Evolutionary conservation across 2,113 vertebrate species (phyloP).

Genomic region (Megaceryle maxima): DNA sequence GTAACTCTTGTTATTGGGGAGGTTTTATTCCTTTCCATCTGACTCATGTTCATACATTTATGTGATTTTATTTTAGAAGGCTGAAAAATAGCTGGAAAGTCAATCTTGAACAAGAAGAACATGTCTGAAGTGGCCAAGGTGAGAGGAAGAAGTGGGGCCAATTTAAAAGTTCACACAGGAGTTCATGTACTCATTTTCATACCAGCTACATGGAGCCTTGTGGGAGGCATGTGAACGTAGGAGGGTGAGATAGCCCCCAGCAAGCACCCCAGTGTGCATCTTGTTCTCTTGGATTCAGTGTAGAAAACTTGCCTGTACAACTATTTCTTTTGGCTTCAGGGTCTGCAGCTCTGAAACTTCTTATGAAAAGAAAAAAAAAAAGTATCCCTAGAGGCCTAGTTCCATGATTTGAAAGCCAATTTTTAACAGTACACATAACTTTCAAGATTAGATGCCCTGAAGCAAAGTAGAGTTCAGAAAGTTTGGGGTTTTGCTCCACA

Average conservation of each 20-base stretch:
- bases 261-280: neutral
- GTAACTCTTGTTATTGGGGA: neutral
- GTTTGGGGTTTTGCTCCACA: neutral
- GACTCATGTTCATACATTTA: neutral
- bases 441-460: conserved; percentile 52
- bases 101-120: neutral
- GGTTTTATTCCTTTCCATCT: neutral
- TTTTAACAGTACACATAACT: conserved; percentile 65
- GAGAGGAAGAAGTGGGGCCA: neutral
- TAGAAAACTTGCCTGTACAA: conserved; percentile 44
- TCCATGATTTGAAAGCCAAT: conserved; percentile 62
- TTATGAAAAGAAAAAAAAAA: neutral
- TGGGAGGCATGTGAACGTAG: neutral
- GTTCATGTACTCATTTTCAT: conserved; percentile 15
- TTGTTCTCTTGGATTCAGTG: neutral
- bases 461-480: conserved; percentile 58
- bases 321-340: conserved; percentile 55
- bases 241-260: neutral
- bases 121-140: neutral
- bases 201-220: neutral
- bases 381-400: conserved; percentile 41
- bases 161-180: conserved; percentile 17
- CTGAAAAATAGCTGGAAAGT: neutral
- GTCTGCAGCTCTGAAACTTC: conserved; percentile 22
- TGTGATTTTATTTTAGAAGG: neutral